Percentiles rank a stretch among this genome's conserved stretches.
Conservation (phyloP, 1,140 invertebrate genomes). For the Coptotermes formosanus region DNA sequence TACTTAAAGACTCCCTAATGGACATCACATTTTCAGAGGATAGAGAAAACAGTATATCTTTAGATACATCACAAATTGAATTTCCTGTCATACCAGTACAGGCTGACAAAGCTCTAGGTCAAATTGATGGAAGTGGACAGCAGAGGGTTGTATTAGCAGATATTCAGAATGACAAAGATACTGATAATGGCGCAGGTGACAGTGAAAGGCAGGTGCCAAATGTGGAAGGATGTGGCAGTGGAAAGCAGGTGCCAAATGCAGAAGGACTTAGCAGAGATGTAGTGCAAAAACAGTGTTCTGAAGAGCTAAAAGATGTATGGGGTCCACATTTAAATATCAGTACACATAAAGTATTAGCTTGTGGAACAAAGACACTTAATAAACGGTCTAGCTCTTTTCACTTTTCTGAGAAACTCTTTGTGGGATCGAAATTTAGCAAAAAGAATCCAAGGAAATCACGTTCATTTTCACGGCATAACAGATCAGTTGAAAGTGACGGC, state of each 20-base stretch:
- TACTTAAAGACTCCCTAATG: conserved; percentile 66
- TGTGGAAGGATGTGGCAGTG: conserved; percentile 21
- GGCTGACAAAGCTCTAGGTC: conserved; percentile 39
- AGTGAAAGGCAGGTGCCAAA: conserved; percentile 25
- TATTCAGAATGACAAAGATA: conserved; percentile 13
- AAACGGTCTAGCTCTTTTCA: conserved; percentile 44
- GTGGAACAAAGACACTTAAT: conserved; percentile 36
- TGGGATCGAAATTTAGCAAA: conserved; percentile 63
- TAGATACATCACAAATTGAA: conserved; percentile 29
- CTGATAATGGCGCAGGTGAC: too few species aligned
- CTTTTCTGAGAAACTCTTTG: conserved; percentile 70
- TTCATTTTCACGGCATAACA: conserved; percentile 43
- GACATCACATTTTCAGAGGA: conserved; percentile 46
- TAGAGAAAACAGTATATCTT: conserved; percentile 28
- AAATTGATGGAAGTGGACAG: conserved; percentile 37
- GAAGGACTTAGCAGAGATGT: neutral
- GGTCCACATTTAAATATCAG: conserved; percentile 53
- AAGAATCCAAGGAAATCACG: conserved; percentile 72
- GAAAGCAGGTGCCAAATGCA: conserved; percentile 21
- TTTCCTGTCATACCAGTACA: conserved; percentile 38
- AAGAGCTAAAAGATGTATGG: conserved; percentile 52
- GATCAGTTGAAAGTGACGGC: too few species aligned
- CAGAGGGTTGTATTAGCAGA: conserved; percentile 36
- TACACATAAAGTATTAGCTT: conserved; percentile 32
- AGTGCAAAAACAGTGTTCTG: neutral